These are phyloP conservation scores for Eudemis profundana DNA, from an alignment of 2,888 invertebrate species.

Conservation along the genomic window DNA sequence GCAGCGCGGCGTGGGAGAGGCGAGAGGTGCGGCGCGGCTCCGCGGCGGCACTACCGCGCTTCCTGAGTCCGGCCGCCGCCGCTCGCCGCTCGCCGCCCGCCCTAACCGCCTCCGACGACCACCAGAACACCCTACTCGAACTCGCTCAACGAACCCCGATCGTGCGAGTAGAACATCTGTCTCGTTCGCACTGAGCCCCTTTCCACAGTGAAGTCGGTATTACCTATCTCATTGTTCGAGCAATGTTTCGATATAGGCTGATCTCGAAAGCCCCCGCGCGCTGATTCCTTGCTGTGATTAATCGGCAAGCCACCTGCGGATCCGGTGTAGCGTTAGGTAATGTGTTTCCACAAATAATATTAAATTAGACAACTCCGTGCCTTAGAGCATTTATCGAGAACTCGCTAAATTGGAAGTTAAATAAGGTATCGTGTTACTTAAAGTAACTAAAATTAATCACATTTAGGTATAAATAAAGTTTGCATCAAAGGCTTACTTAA, in stretches of 20 bases:
- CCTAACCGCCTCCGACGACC: constrained; percentile 43
- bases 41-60: constrained; percentile 79
- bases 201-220: not conserved
- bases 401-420: not conserved
- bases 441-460: not conserved
- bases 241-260: constrained; percentile 54
- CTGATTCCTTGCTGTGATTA: constrained; percentile 78
- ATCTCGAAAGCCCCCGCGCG: constrained; percentile 51
- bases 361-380: constrained; percentile 22
- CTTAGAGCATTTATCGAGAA: not conserved
- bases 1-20: constrained; percentile 53
- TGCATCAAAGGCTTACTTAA: not conserved
- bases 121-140: constrained; percentile 34
- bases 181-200: constrained; percentile 6
- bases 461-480: constrained; percentile 3
- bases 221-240: not conserved
- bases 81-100: constrained; percentile 50
- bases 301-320: constrained; percentile 82
- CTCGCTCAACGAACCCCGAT: constrained; percentile 4
- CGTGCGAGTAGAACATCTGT: constrained; percentile 10
- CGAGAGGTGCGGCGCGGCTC: constrained; percentile 71
- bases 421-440: constrained; percentile 10
- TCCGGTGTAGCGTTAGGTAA: constrained; percentile 70
- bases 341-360: constrained; percentile 69
- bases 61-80: constrained; percentile 52